A percentile compares a stretch with the other conserved stretches of the same genome.
These are phyloP conservation scores for Nycteola revayana DNA, from an alignment of 2,888 invertebrate species.

Conservation along the genomic window DNA sequence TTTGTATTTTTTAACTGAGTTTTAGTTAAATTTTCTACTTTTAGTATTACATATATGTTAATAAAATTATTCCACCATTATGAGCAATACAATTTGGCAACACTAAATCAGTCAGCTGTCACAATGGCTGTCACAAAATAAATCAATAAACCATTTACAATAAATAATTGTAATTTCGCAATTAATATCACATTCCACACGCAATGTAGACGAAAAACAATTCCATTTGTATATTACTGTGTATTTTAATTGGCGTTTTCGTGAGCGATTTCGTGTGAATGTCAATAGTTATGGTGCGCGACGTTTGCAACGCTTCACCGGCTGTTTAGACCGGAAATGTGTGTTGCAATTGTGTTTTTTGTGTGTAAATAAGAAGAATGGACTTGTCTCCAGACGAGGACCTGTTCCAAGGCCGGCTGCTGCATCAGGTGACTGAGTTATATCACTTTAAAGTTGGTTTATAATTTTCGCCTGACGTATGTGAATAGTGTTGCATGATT, in stretches of 20 bases:
- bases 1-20: too few relatives aligned
- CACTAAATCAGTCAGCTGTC: background rate
- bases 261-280: conserved; percentile 9
- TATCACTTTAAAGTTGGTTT: conserved; percentile 6
- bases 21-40: too few relatives aligned
- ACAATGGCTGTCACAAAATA: conserved; percentile 21
- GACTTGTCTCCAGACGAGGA: conserved; percentile 91
- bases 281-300: conserved; percentile 14
- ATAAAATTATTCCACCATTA: too few relatives aligned
- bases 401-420: conserved; percentile 88
- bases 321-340: conserved; percentile 55
- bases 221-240: conserved; percentile 1
- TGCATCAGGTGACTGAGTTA: conserved; percentile 84
- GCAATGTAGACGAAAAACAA: conserved; percentile 14
- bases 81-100: too few relatives aligned
- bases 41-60: too few relatives aligned
- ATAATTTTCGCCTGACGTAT: background rate
- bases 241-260: conserved; percentile 16
- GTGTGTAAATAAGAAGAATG: conserved; percentile 53
- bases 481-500: background rate
- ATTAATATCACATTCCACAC: conserved; percentile 18
- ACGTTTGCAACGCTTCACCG: conserved; percentile 60
- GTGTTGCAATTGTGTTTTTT: conserved; percentile 41
- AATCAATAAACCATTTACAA: conserved; percentile 26
- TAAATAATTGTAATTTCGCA: conserved; percentile 13